phyloP scores from a whole-genome alignment of 2,888 invertebrate species.

The Eristalinus aeneus region DNA sequence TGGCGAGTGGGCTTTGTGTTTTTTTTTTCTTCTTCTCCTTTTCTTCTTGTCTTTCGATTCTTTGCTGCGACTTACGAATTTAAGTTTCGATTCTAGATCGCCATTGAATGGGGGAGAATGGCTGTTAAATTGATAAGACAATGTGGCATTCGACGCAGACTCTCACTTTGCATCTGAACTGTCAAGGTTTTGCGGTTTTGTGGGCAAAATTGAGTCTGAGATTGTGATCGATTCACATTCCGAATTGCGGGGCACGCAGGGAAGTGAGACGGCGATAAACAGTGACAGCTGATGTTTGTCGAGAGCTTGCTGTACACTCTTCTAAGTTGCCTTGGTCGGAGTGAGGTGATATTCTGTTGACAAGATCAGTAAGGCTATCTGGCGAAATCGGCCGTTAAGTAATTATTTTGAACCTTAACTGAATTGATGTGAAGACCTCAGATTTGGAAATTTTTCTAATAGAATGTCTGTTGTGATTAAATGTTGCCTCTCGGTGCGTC shows the following conservation, averaged over 20 bases:
- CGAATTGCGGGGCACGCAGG: background rate
- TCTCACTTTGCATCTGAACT: background rate
- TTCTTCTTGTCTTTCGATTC: conserved; percentile 2
- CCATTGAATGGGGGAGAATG: conserved; percentile 1
- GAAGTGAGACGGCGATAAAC: background rate
- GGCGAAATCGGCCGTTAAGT: background rate
- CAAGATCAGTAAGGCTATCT: background rate
- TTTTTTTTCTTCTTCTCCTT: conserved; percentile 9
- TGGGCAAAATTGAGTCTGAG: background rate
- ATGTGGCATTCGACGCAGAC: background rate
- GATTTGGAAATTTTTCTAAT: no score
- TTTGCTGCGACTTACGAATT: conserved; percentile 12
- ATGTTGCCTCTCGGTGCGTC: no score
- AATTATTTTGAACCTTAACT: background rate
- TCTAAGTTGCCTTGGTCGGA: background rate
- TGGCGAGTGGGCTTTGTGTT: background rate
- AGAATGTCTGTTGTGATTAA: no score
- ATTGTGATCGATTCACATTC: background rate
- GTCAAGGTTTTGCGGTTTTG: background rate
- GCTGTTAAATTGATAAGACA: conserved; percentile 15
- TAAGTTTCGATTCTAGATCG: conserved; percentile 11
- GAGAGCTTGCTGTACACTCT: background rate
- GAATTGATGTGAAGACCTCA: no score
- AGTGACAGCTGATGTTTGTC: background rate
- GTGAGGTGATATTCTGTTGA: background rate